A percentile compares a stretch with the other conserved stretches of the same genome.
Conservation (phyloP, 2,113 vertebrate species). For the Onychostoma macrolepis region DNA sequence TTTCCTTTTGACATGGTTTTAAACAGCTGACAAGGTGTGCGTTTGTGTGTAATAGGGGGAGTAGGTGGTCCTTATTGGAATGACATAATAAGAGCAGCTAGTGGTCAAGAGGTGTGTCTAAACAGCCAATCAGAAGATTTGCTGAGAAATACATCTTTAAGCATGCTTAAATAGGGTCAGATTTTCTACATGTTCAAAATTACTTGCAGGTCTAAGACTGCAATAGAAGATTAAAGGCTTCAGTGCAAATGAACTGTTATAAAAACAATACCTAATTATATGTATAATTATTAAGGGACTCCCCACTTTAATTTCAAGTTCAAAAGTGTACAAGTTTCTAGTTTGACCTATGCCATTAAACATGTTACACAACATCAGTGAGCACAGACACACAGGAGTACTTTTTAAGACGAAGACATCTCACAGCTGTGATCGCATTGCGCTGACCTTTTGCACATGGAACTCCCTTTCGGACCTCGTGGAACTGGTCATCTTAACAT, state of each 20-base stretch:
- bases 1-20: neutral
- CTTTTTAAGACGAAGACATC: slow-evolving; percentile 48
- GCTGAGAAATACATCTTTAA: slow-evolving; percentile 6
- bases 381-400: slow-evolving; percentile 2
- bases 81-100: slow-evolving; percentile 23
- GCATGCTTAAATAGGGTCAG: neutral
- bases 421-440: slow-evolving; percentile 23
- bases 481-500: slow-evolving; percentile 31
- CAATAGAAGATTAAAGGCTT: neutral
- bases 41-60: slow-evolving; percentile 8
- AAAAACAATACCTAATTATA: neutral
- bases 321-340: neutral
- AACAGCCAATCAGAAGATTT: slow-evolving; percentile 24
- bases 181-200: neutral
- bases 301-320: neutral
- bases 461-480: neutral
- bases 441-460: slow-evolving; percentile 42
- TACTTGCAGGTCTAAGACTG: neutral
- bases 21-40: neutral
- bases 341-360: slow-evolving; percentile 1
- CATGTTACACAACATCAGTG: slow-evolving; percentile 1
- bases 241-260: neutral
- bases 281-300: neutral
- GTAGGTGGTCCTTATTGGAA: neutral
- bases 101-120: slow-evolving; percentile 33